phyloP scores from a whole-genome alignment of 2,797 vertebrate genomes.

The Loriculus beryllinus region DNA sequence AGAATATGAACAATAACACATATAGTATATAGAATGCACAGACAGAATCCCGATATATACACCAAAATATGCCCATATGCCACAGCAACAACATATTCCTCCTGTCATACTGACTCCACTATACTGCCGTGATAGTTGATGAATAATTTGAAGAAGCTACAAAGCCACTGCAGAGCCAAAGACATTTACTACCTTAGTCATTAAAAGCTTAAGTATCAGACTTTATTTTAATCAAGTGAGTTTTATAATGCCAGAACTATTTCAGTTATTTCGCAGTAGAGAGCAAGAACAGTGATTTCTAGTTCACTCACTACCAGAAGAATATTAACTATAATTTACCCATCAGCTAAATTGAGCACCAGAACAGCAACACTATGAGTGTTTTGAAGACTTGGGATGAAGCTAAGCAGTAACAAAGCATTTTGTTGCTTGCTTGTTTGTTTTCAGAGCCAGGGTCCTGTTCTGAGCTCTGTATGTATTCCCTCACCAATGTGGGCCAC shows the following conservation, averaged over 20 bases:
- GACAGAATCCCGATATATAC: background rate
- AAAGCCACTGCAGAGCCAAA: background rate
- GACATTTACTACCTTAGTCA: background rate
- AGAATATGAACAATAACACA: background rate
- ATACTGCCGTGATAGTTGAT: background rate
- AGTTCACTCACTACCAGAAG: background rate
- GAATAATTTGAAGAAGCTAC: background rate
- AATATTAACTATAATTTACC: background rate
- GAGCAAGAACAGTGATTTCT: background rate
- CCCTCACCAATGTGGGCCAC: rapidly evolving
- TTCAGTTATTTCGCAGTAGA: background rate
- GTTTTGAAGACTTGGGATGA: background rate
- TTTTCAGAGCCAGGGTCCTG: background rate
- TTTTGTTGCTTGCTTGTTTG: background rate
- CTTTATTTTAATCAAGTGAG: background rate
- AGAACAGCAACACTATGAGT: background rate
- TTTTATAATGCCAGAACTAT: background rate
- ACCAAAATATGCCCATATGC: background rate
- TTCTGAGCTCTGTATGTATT: background rate
- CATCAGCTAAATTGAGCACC: background rate
- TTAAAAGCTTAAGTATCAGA: background rate
- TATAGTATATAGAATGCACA: background rate
- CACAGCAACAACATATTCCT: background rate
- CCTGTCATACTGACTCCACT: background rate
- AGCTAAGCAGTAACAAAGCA: background rate